A percentile compares a stretch with the other conserved stretches of the same genome.
phyloP scores from a whole-genome alignment of 64 coral and sea anemone genomes.

The Porites lutea region DNA sequence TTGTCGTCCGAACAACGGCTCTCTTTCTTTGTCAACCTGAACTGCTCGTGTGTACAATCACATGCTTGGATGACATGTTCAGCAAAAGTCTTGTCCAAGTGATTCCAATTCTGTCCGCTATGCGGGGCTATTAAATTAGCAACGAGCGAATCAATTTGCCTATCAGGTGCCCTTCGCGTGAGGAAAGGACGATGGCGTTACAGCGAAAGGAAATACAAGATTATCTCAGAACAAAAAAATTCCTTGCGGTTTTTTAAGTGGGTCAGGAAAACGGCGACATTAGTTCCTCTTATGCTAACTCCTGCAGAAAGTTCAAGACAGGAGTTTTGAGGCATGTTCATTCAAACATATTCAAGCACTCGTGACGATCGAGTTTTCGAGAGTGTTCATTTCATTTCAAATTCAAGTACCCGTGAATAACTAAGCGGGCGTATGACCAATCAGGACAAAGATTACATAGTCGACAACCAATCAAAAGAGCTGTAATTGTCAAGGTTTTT shows the following conservation, averaged over 20 bases:
- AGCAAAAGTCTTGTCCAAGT: neutral
- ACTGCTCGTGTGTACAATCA: neutral
- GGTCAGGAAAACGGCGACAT: neutral
- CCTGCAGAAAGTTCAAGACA: neutral
- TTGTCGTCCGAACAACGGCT: neutral
- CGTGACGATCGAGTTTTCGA: neutral
- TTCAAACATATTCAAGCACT: neutral
- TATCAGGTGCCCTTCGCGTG: neutral
- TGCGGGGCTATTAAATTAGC: too few relatives aligned
- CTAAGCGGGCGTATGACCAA: neutral
- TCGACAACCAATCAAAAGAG: slow-evolving; percentile 11
- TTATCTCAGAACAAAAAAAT: neutral
- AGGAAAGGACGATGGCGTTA: slow-evolving; percentile 11
- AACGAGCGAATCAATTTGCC: neutral
- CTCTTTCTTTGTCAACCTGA: neutral
- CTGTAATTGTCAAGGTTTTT: neutral
- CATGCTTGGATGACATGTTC: neutral
- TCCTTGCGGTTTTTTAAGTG: neutral
- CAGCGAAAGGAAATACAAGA: neutral
- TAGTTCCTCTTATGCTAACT: neutral
- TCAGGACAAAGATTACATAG: neutral
- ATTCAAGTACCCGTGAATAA: neutral
- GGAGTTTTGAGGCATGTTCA: neutral
- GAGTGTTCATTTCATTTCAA: neutral
- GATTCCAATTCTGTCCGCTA: neutral